Evolutionary conservation across 53 echinoderm and acorn worm species (phyloP), one percentile per base, ranked within the genome.

Genomic region (Echinometra lucunter): DNA sequence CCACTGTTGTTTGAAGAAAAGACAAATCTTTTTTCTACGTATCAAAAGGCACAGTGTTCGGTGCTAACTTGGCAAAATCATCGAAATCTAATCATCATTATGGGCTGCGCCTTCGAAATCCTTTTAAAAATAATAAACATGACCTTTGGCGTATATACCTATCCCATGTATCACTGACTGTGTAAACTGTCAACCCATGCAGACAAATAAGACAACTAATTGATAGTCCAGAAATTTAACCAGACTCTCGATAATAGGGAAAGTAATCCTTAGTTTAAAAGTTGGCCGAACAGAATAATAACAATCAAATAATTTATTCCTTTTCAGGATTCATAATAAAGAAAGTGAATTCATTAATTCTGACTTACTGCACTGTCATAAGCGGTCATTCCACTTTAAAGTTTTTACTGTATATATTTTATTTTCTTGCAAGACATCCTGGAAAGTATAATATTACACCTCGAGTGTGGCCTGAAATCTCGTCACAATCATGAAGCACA

Each of bases 121-220:
- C 38, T 42, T 69, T 42, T 21, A 3, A 37, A 78, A 78, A 78
- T 42, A 78, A 78, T 38, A 78, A 38, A 78, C 78, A 78, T 23
- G 78, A 78, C 38, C 78, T 78, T 78, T 78, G 78, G 37, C 38
- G 18, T 21, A 56, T 56, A n/a, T n/a, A 78, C 38, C 78, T 21
- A 78, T 78, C 78, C 78, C 78, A 40, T 40, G 3, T 78, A 40
- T 38, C 78, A 40, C 18, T 78, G 18, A 78, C 42, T 78, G 72
- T 32, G 72, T 72, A 72, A 78, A 78, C 78, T 78, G 17, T 66
- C 38, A 42, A 78, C 38, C 78, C 78, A n/a, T n/a, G n/a, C n/a
- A 78, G 78, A 78, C 40, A 78, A 42, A 40, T 78, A 40, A 78
- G 15, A 72, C 38, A 19, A 78, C 78, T 78, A 78, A 78, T 78